Base-by-base conservation (phyloP, 2,888 invertebrate species). In the Drosophila borborema region DNA sequence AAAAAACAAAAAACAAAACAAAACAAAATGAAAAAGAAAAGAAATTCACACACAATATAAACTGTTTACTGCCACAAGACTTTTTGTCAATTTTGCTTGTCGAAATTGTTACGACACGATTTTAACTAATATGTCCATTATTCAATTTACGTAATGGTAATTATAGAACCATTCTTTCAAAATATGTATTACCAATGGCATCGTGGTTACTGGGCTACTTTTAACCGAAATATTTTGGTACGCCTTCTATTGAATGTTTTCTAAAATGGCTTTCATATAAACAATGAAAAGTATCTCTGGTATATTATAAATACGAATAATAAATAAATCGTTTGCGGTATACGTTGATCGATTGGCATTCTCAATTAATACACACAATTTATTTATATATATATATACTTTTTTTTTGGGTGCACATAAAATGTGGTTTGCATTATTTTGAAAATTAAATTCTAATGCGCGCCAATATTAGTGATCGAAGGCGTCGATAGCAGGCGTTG, bases 1-100 rank as follows among this genome's bases (percentile, higher is more conserved):
- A n/a, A 71, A 58, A 82, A 28, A 28, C n/a, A n/a, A n/a, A n/a
- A n/a, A n/a, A n/a, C n/a, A n/a, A n/a, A n/a, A n/a, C n/a, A 28
- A 6, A 28, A 28, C 5, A 28, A 28, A 28, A 28, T 28, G 28
- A 28, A 28, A 28, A 28, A 28, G 28, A 28, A 28, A 28, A 28
- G 28, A 28, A 75, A 23, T 49, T 59, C 36, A 40, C 36, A 46
- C 62, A 75, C 64, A 45, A 62, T 62, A 80, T 69, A 59, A 84
- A 69, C 68, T 82, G 63, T 73, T 82, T 82, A 82, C 88, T 82
- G 86, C 88, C 86, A 82, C 80, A 65, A 82, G 82, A 73, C 71
- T 70, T 81, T 65, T 81, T 79, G 80, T 85, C 86, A 85, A 82
- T 76, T 86, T 84, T 75, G 72, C 72, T 75, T 66, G 68, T 72